Percentiles rank a stretch among this genome's conserved stretches.
Evolutionary conservation across 2,113 vertebrate species (phyloP).

Genomic region (Paramormyrops kingsleyae): DNA sequence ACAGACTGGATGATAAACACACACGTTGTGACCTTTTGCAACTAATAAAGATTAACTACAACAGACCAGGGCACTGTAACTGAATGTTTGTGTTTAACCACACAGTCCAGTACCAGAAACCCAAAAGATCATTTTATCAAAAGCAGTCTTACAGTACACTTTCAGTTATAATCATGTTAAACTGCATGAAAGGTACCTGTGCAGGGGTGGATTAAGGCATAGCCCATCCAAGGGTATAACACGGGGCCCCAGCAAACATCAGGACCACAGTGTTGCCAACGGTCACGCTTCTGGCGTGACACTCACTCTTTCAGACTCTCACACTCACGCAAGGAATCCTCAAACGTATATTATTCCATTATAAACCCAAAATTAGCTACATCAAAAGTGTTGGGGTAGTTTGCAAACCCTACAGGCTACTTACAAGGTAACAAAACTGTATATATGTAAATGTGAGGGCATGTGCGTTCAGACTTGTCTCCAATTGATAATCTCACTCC

Average conservation of each 20-base stretch:
- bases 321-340: no score
- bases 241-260: neutral
- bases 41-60: neutral
- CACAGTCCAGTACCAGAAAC: neutral
- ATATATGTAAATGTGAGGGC: no score
- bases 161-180: neutral
- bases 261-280: no score
- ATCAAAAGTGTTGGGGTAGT: no score
- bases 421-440: no score
- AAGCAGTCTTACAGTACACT: neutral
- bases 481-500: no score
- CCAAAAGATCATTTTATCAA: neutral
- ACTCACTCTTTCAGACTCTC: no score
- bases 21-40: neutral
- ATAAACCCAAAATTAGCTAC: no score
- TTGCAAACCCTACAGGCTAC: no score
- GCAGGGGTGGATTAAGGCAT: neutral
- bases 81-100: neutral
- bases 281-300: no score
- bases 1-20: neutral
- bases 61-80: neutral
- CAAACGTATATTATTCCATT: no score
- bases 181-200: neutral
- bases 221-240: neutral
- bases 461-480: no score